Conservation (phyloP, 1,140 invertebrate genomes). For the Contarinia nasturtii region DNA sequence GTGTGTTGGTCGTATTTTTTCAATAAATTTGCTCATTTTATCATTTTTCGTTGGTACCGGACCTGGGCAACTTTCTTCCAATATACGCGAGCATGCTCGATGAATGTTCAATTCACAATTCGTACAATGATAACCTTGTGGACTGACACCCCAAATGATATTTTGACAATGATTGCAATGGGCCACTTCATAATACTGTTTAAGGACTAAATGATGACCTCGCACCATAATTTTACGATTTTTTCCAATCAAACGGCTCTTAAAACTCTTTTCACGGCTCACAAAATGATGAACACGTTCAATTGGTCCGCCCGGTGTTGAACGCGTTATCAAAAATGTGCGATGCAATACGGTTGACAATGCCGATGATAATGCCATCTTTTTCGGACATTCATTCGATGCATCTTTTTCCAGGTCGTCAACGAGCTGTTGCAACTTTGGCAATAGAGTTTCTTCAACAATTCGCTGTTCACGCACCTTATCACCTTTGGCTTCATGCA, state of each 20-base stretch:
- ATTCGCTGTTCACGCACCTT: conserved; percentile 59
- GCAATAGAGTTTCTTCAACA: conserved; percentile 50
- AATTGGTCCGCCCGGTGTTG: conserved; percentile 18
- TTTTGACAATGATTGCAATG: conserved; percentile 85
- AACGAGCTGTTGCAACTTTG: conserved; percentile 47
- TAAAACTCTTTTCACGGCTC: conserved; percentile 65
- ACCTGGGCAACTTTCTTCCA: conserved; percentile 72
- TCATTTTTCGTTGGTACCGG: conserved; percentile 47
- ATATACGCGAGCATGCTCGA: conserved; percentile 56
- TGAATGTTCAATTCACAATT: conserved; percentile 82
- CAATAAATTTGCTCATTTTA: conserved; percentile 56
- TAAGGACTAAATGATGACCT: conserved; percentile 76
- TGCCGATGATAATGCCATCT: conserved; percentile 52
- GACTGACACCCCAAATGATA: conserved; percentile 83
- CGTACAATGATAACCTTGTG: conserved; percentile 82
- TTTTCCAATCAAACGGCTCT: conserved; percentile 48
- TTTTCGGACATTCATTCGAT: conserved; percentile 34
- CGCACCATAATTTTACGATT: conserved; percentile 42
- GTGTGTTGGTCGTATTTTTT: conserved; percentile 37
- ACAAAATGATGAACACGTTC: conserved; percentile 48
- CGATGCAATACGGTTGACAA: conserved; percentile 51
- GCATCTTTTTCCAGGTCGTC: conserved; percentile 52
- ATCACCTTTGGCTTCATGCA: conserved; percentile 64
- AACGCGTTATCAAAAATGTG: conserved; percentile 18
- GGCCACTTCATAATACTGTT: conserved; percentile 75